Evolutionary conservation across 2,888 invertebrate genomes (phyloP).

Genomic region (Geotrupes spiniger): DNA sequence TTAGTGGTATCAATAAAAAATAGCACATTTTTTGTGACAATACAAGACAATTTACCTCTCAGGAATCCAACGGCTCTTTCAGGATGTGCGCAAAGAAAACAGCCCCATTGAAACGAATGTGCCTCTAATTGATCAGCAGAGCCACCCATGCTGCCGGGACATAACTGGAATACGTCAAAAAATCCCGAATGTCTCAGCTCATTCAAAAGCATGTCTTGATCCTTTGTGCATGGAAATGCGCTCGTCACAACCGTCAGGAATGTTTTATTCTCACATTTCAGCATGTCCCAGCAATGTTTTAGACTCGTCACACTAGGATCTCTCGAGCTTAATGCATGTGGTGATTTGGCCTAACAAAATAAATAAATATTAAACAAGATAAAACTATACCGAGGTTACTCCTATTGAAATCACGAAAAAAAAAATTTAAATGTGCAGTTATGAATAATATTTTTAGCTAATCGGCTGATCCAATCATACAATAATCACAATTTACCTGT

Average conservation of each 20-base stretch:
- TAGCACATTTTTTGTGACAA: too few species aligned
- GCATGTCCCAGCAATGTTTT: constrained; percentile 92
- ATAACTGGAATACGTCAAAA: constrained; percentile 90
- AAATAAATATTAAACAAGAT: too few species aligned
- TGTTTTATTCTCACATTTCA: constrained; percentile 87
- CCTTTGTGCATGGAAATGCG: constrained; percentile 88
- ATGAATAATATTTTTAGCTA: too few species aligned
- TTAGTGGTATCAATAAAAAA: too few species aligned
- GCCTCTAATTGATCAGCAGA: constrained; percentile 53
- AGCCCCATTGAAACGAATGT: constrained; percentile 73
- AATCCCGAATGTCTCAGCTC: constrained; percentile 85
- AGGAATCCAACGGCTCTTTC: constrained; percentile 84
- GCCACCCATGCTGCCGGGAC: constrained; percentile 54
- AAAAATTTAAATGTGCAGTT: too few species aligned
- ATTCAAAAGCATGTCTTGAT: constrained; percentile 81
- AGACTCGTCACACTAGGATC: constrained; percentile 79
- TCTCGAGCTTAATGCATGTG: constrained; percentile 74
- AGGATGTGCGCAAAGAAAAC: constrained; percentile 91
- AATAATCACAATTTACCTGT: constrained; percentile 52
- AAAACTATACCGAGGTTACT: too few species aligned
- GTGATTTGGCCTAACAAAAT: constrained; percentile 62
- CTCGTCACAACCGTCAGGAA: constrained; percentile 90
- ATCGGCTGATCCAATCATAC: too few species aligned
- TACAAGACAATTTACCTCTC: constrained; percentile 54
- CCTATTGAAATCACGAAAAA: too few species aligned